Percentiles rank a stretch among this genome's conserved stretches.
Conservation (phyloP, 2,888 invertebrate species). For the Miltochrista miniata region DNA sequence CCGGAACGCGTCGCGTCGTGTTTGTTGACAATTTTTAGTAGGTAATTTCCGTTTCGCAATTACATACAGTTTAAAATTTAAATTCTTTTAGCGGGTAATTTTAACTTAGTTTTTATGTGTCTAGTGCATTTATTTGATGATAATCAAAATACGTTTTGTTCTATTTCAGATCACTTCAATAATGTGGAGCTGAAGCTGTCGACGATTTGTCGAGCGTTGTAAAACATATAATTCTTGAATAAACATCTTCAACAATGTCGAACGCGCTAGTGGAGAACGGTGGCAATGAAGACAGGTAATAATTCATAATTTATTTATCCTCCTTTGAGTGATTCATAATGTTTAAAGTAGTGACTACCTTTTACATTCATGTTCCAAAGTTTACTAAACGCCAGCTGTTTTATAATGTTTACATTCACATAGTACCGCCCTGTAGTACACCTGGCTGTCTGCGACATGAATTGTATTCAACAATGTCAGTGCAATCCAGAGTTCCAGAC, state of each 20-base stretch:
- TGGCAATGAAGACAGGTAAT: constrained; percentile 69
- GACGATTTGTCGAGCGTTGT: constrained; percentile 21
- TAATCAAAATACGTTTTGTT: constrained; percentile 14
- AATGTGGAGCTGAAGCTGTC: constrained; percentile 50
- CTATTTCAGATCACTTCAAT: constrained; percentile 56
- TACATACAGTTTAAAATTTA: constrained; percentile 16
- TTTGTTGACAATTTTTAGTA: constrained; percentile 15
- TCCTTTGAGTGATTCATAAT: no score
- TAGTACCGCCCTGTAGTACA: no score
- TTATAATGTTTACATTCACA: no score
- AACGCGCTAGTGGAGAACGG: constrained; percentile 68
- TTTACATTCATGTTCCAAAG: not conserved
- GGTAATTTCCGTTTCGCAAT: not conserved
- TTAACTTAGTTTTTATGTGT: constrained; percentile 5
- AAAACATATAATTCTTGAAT: constrained; percentile 5
- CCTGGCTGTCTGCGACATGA: no score
- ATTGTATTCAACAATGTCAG: no score
- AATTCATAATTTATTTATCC: no score
- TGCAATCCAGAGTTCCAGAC: no score
- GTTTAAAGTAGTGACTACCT: not conserved
- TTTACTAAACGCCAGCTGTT: no score
- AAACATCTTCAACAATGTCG: constrained; percentile 54
- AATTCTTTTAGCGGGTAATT: constrained; percentile 39
- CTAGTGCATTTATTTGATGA: not conserved
- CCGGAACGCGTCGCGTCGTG: not conserved